These are phyloP conservation scores for Epinephelus coioides DNA, from an alignment of 2,797 vertebrate species.

Conservation along the genomic window DNA sequence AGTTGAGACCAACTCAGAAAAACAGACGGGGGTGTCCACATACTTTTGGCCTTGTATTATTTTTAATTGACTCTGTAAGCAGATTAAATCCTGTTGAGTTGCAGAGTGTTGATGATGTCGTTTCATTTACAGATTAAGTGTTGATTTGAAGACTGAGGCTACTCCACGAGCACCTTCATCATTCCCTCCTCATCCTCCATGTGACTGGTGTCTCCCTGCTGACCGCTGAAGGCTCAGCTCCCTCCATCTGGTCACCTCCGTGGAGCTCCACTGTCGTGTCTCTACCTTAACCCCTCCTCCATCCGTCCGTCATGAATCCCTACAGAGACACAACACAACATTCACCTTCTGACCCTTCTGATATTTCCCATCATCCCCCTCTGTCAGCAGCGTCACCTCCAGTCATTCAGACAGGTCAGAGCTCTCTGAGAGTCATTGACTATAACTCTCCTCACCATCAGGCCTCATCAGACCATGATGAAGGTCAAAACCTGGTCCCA, in stretches of 20 bases:
- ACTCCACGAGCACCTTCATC: no score
- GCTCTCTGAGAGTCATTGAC: not conserved
- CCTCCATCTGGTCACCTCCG: not conserved
- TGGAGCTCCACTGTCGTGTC: not conserved
- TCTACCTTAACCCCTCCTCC: not conserved
- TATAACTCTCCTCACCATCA: accelerated
- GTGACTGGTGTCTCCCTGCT: no score
- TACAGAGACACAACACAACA: not conserved
- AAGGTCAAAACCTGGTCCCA: not conserved
- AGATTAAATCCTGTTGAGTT: not conserved
- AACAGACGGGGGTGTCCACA: not conserved
- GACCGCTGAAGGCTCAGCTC: conserved; percentile 9
- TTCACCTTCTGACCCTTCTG: not conserved
- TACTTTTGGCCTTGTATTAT: not conserved
- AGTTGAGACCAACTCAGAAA: no score
- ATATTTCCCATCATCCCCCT: not conserved
- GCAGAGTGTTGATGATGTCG: not conserved
- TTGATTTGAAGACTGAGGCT: not conserved
- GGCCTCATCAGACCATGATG: not conserved
- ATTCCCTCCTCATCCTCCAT: not conserved
- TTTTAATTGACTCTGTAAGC: not conserved
- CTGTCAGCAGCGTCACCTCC: not conserved
- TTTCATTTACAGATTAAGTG: not conserved
- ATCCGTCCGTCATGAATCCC: conserved; percentile 58
- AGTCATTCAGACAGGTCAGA: conserved; percentile 14